Conservation (phyloP, 2,113 vertebrate genomes). For the Piprites chloris region DNA sequence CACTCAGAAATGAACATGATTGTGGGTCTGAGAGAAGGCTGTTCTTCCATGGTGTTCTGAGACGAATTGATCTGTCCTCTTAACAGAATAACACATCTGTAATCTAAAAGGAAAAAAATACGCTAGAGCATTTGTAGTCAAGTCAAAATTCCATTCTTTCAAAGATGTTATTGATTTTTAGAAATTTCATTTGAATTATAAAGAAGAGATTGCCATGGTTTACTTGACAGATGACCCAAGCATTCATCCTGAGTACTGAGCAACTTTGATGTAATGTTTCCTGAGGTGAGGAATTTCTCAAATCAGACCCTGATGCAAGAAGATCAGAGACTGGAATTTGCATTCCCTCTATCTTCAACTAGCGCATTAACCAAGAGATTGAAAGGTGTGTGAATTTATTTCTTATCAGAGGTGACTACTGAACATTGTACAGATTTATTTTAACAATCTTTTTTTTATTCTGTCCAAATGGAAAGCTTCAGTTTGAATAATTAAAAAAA, state of each 20-base stretch:
- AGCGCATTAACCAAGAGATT: not conserved
- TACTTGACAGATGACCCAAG: not conserved
- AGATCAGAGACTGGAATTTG: not conserved
- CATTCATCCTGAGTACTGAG: not conserved
- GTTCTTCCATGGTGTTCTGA: not conserved
- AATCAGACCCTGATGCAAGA: not conserved
- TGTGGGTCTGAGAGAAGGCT: not conserved
- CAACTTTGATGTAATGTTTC: not conserved
- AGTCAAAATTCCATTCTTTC: not conserved
- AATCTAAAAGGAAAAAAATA: not conserved
- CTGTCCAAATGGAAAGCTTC: not conserved
- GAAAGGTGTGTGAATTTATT: not conserved
- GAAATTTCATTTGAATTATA: not conserved
- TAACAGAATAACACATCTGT: not conserved
- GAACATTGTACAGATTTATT: accelerated
- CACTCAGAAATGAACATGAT: not conserved
- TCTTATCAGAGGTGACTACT: not conserved
- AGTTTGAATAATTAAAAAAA: not conserved
- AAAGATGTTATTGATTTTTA: not conserved
- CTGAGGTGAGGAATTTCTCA: not conserved
- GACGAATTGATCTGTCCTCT: not conserved
- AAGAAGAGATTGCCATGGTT: not conserved
- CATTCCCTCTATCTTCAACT: not conserved
- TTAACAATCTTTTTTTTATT: not conserved
- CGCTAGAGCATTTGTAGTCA: not conserved